Base-by-base conservation (phyloP, 2,113 vertebrate genomes). In the Petromus typicus region DNA sequence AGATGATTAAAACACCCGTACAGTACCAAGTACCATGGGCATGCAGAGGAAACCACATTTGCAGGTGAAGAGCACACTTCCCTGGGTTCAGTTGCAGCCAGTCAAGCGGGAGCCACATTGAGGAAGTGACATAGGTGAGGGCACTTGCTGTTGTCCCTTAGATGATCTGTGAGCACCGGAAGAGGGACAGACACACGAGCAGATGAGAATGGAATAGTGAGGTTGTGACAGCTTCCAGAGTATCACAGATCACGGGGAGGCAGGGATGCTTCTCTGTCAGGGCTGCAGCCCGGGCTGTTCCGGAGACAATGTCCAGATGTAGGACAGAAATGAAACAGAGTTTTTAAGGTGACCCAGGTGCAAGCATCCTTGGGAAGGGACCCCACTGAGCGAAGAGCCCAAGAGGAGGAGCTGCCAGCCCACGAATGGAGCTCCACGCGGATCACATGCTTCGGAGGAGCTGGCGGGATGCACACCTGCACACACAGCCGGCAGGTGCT, bases 21-120 rank as follows among this genome's bases (percentile, higher is more conserved):
- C 5, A 8, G 73, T 63, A 27, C n/a, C 63, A 86, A 64, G 27
- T 22, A 25, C 56, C 51, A 23, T 6, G 20, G 14, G 43, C 37
- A 79, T 79, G 66, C 54, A 86, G 88, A 71, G 34, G 86, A 95
- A 63, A 54, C 9, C 63, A 20, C 30, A 64, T 93, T 80, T 82
- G 78, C 34, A n/a, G 45, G 14, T 23, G 40, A 88, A 43, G 71
- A 89, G 64, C 32, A 11, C 10, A 10, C 34, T 12, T 0, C 3
- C 34, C 2, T 27, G 57, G 43, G 69, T 43, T 86, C 66, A 40
- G 34, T 67, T 40, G 61, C 43, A 20, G 27, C 64, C 30, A 34
- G 78, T 54, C 54, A 88, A 89, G 57, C 34, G 43, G 43, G 48
- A 9, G 56, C 61, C 14, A n/a, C 57, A 40, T n/a, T n/a, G 66